Percentiles rank a stretch among this genome's conserved stretches.
Conservation (phyloP, 2,888 invertebrate genomes). For the Caenorhabditis sp. region DNA sequence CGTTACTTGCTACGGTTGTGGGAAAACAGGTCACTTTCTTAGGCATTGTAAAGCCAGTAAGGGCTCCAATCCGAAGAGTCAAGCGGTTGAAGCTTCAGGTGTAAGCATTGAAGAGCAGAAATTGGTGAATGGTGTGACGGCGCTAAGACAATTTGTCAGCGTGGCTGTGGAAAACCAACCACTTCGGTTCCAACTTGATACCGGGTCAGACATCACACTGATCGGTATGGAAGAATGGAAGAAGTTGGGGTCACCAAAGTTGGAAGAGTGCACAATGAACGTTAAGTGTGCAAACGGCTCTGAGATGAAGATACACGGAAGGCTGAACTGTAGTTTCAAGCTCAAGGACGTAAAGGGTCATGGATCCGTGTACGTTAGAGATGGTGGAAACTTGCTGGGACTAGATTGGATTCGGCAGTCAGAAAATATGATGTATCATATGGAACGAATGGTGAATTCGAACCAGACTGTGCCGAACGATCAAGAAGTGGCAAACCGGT, state of each 20-base stretch:
- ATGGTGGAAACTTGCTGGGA: neutral
- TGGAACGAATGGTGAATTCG: neutral
- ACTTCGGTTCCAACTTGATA: slow-evolving; percentile 2
- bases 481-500: neutral
- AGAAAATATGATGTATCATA: neutral
- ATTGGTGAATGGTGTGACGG: no score
- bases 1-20: no score
- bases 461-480: neutral
- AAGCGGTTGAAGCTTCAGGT: no score
- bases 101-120: no score
- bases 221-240: neutral
- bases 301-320: neutral
- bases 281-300: neutral
- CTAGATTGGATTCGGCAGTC: neutral
- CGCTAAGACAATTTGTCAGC: no score
- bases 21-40: no score
- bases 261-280: neutral
- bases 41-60: no score
- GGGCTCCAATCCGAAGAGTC: no score
- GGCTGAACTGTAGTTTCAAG: neutral
- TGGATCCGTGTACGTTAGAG: neutral
- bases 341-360: neutral
- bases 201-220: neutral
- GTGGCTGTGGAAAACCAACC: no score
- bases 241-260: neutral